These are phyloP conservation scores for Hyles vespertilio DNA, from an alignment of 1,140 invertebrate species.

Conservation along the genomic window DNA sequence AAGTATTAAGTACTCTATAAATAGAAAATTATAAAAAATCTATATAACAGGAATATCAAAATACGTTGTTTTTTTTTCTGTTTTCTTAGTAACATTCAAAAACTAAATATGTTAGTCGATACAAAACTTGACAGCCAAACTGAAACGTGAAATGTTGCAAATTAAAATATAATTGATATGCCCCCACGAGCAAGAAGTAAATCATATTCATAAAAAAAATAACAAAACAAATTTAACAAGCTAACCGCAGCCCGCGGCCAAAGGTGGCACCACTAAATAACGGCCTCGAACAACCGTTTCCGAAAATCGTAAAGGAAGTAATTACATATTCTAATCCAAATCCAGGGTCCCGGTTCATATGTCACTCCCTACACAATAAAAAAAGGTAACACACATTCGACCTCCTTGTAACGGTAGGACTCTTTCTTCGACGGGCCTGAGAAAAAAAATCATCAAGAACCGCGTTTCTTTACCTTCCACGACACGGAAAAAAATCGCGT, in stretches of 20 bases:
- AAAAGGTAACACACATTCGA: constrained; percentile 43
- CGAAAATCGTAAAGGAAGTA: constrained; percentile 72
- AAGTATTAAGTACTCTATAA: too few species aligned
- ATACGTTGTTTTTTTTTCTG: too few species aligned
- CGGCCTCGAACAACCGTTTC: constrained; percentile 52
- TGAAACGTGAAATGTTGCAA: too few species aligned
- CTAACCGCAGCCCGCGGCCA: constrained; percentile 15
- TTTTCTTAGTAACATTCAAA: too few species aligned
- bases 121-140: too few species aligned
- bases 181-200: not conserved
- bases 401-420: constrained; percentile 59
- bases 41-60: too few species aligned
- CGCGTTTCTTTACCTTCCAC: constrained; percentile 45
- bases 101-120: too few species aligned
- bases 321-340: constrained; percentile 74
- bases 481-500: constrained; percentile 61
- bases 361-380: constrained; percentile 60
- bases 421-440: constrained; percentile 50
- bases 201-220: constrained; percentile 1
- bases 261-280: constrained; percentile 35
- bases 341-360: constrained; percentile 60
- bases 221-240: constrained; percentile 11
- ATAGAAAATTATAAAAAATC: too few species aligned
- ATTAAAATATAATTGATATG: too few species aligned
- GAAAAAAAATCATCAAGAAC: constrained; percentile 67